phyloP scores from a whole-genome alignment of 2,888 invertebrate species.

The Ceriagrion tenellum region DNA sequence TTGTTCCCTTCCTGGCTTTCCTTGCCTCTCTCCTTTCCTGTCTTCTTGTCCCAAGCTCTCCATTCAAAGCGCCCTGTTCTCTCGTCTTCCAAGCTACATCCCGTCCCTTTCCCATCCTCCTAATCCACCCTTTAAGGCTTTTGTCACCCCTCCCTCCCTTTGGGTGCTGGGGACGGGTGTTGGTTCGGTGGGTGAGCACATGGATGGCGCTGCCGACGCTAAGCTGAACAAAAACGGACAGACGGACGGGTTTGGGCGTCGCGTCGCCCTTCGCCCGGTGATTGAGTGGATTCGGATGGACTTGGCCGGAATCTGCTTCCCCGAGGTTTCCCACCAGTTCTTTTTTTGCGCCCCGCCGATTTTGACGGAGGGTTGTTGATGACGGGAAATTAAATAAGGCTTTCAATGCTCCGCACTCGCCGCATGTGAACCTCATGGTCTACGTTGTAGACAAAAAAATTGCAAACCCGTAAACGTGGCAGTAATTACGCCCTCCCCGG shows the following conservation, averaged over 20 bases:
- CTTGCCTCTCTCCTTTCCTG: neutral
- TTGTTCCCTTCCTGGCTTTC: neutral
- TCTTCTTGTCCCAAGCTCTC: neutral
- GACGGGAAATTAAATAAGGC: slow-evolving; percentile 1
- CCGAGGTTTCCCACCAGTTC: neutral
- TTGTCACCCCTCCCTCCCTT: neutral
- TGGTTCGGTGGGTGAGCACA: neutral
- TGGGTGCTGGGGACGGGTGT: no score
- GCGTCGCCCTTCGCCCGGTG: neutral
- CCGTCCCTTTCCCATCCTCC: neutral
- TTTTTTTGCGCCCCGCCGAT: neutral
- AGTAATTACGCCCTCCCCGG: neutral
- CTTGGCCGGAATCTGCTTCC: slow-evolving; percentile 27
- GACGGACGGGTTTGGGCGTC: neutral
- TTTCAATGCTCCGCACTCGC: neutral
- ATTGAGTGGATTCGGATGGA: slow-evolving; percentile 31
- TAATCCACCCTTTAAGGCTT: neutral
- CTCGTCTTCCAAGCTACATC: neutral
- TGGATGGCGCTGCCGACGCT: neutral
- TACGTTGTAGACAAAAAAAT: neutral
- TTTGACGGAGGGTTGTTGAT: neutral
- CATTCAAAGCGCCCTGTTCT: neutral
- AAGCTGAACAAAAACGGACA: slow-evolving; percentile 26
- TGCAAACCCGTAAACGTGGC: neutral
- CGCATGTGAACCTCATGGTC: neutral